These are phyloP conservation scores for Pedicia rivosa DNA, from an alignment of 2,888 invertebrate species.

Conservation along the genomic window DNA sequence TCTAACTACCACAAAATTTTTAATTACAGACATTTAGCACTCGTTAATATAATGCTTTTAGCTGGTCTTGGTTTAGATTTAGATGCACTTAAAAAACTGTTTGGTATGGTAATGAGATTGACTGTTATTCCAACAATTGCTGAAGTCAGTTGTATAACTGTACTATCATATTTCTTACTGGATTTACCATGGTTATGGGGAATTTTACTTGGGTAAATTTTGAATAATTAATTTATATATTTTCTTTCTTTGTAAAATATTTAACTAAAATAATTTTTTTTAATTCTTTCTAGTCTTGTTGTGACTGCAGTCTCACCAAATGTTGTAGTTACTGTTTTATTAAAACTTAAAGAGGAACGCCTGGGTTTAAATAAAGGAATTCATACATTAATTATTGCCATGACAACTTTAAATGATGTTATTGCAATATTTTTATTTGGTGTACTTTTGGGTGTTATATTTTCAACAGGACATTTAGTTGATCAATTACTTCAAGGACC, in stretches of 20 bases:
- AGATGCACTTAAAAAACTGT: constrained; percentile 36
- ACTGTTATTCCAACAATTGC: constrained; percentile 41
- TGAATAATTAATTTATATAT: neutral
- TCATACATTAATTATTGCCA: constrained; percentile 45
- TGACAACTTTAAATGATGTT: constrained; percentile 54
- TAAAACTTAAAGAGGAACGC: constrained; percentile 39
- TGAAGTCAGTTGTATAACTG: constrained; percentile 36
- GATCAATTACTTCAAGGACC: constrained; percentile 39
- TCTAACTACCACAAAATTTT: too few species aligned
- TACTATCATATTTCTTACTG: constrained; percentile 36
- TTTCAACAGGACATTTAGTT: constrained; percentile 38
- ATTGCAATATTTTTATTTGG: constrained; percentile 58
- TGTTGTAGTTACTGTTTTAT: constrained; percentile 53
- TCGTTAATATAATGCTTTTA: constrained; percentile 45
- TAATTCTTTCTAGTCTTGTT: constrained; percentile 32
- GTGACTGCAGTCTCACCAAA: constrained; percentile 57
- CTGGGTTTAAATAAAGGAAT: constrained; percentile 55
- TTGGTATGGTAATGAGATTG: constrained; percentile 36
- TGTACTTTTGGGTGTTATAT: constrained; percentile 45
- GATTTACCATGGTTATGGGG: constrained; percentile 46
- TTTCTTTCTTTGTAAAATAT: neutral
- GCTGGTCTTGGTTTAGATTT: constrained; percentile 49
- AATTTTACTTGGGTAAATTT: constrained; percentile 33
- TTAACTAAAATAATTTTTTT: constrained; percentile 2
- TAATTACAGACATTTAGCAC: constrained; percentile 37